Percentiles rank a stretch among this genome's conserved stretches.
phyloP scores from a whole-genome alignment of 2,888 invertebrate genomes.

The Osmoderma eremita region DNA sequence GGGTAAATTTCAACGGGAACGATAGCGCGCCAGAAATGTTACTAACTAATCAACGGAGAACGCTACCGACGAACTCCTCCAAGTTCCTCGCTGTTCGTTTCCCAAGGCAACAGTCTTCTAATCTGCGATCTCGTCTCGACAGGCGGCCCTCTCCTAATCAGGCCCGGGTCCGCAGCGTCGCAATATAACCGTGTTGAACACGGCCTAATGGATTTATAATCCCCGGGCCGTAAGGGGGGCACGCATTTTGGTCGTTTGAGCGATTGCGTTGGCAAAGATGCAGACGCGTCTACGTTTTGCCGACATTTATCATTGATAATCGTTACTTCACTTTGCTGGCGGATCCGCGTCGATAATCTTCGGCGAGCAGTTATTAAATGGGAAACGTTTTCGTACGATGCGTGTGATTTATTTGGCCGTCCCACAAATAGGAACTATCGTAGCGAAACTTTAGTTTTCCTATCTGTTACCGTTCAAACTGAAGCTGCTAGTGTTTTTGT shows the following conservation, averaged over 20 bases:
- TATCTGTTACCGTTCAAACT: too few species aligned
- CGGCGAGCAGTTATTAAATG: slow-evolving; percentile 12
- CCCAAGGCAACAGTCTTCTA: slow-evolving; percentile 61
- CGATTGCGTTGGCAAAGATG: slow-evolving; percentile 59
- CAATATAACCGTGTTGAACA: slow-evolving; percentile 56
- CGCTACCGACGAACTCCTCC: slow-evolving; percentile 20
- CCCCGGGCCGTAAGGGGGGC: slow-evolving; percentile 49
- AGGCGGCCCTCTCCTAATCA: slow-evolving; percentile 49
- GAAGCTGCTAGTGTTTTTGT: neutral
- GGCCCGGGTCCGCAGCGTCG: slow-evolving; percentile 56
- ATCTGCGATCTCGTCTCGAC: slow-evolving; percentile 56
- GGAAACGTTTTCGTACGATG: neutral
- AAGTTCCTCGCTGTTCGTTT: slow-evolving; percentile 46
- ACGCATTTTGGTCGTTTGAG: slow-evolving; percentile 54
- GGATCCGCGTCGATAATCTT: slow-evolving; percentile 32
- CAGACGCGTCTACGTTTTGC: slow-evolving; percentile 63
- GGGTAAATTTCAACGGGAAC: slow-evolving; percentile 28
- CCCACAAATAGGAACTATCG: neutral
- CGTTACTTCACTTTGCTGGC: slow-evolving; percentile 60
- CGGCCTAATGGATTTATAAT: slow-evolving; percentile 61
- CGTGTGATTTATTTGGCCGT: too few species aligned
- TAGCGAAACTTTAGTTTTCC: neutral
- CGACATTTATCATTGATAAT: slow-evolving; percentile 66
- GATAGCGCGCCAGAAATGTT: slow-evolving; percentile 32
- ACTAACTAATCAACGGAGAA: slow-evolving; percentile 33